Evolutionary conservation across 2,888 invertebrate species (phyloP), one percentile per base, ranked within the genome.

Genomic region (Pherbina coryleti): DNA sequence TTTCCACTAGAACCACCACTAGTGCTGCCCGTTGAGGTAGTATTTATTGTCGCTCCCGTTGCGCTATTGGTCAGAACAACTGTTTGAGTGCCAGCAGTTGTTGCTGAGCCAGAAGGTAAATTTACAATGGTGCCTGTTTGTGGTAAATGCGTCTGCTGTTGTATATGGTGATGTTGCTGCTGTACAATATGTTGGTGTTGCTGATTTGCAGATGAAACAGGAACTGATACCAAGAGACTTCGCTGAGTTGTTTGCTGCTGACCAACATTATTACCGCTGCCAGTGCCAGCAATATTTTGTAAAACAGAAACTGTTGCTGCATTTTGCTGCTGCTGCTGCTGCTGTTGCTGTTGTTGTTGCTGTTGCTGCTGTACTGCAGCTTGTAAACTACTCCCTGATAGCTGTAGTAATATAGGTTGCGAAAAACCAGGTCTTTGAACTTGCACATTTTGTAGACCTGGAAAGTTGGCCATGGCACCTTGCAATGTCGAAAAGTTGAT

Each of bases 391-490:
- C 94, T 92, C 49, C 94, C 93, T 55, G 95, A 94, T 79, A 95
- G 90, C 57, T 95, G 94, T 84, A 95, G 90, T 71, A 96, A 96
- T 83, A 96, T 95, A 5, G 96, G 96, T 82, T 96, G 95, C n/a
- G 95, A 92, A 76, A 96, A 92, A 57, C 95, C 96, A 14, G 96
- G 95, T 84, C 96, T 93, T 87, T 96, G 96, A 69, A 95, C 92
- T 91, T 95, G 94, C 19, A 83, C 83, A 89, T 95, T 95, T 88
- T 95, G 95, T 71, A 95, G 90, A 37, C 94, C 94, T 79, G 95
- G 93, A 77, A 90, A 90, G 76, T 89, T 89, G 8, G 89, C 86
- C 85, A 90, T 89, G 9, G 90, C 89, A 76, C 95, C 93, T 83
- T 93, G 93, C 80, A 93, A 88, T 85, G 92, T 92, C 74, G 95